Percentiles rank a stretch among this genome's conserved stretches.
Conservation (phyloP, 2,888 invertebrate genomes). For the Xanthia togata region DNA sequence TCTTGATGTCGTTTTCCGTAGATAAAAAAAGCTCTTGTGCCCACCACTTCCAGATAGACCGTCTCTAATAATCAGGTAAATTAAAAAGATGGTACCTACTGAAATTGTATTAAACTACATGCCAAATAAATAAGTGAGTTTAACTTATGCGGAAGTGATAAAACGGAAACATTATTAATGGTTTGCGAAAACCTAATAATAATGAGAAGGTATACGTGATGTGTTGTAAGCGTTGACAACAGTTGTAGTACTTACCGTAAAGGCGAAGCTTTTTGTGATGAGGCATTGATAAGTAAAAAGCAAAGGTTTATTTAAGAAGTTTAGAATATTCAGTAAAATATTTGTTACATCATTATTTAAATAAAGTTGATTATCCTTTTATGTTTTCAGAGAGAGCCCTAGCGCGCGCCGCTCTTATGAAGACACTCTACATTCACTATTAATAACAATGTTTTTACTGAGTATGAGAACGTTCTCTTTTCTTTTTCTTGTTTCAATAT, state of each 20-base stretch:
- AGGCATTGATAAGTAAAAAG: background rate
- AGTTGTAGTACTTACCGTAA: background rate
- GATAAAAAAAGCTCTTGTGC: too few species aligned
- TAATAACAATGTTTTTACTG: slow-evolving; percentile 10
- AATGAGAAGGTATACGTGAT: background rate
- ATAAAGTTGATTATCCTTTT: background rate
- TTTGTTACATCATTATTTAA: background rate
- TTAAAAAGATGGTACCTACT: too few species aligned
- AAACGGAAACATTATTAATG: background rate
- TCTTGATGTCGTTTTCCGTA: too few species aligned
- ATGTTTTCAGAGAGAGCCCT: slow-evolving; percentile 7
- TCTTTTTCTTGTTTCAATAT: slow-evolving; percentile 18
- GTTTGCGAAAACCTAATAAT: background rate
- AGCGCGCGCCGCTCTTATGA: background rate
- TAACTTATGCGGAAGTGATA: too few species aligned
- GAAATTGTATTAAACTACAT: background rate
- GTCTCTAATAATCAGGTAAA: too few species aligned
- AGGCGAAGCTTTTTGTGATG: background rate
- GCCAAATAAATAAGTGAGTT: background rate
- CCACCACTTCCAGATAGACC: too few species aligned
- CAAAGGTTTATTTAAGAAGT: background rate
- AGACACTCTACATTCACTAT: slow-evolving; percentile 6
- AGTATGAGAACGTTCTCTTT: slow-evolving; percentile 3
- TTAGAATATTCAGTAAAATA: background rate
- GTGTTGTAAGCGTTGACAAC: background rate